These are phyloP conservation scores for Drosophila barbarae DNA, from an alignment of 2,888 invertebrate genomes.

Conservation along the genomic window DNA sequence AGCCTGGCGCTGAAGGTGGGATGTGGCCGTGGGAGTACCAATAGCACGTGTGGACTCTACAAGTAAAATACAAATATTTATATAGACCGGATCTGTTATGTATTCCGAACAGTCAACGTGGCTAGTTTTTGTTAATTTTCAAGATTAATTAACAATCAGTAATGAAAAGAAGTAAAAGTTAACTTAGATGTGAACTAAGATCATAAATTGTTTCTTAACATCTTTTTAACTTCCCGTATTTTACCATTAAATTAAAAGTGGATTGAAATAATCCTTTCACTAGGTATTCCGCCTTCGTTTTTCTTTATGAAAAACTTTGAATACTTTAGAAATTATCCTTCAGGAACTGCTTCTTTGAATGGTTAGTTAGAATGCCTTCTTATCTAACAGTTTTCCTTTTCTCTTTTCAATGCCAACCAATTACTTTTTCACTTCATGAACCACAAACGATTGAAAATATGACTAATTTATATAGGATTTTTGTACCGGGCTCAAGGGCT, in stretches of 20 bases:
- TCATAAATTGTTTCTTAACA: too few species aligned
- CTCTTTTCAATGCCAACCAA: conserved; percentile 7
- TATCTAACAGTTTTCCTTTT: neutral
- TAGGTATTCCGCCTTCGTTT: too few species aligned
- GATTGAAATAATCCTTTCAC: too few species aligned
- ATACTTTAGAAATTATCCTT: neutral
- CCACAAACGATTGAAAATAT: conserved; percentile 25
- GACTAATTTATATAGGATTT: conserved; percentile 25
- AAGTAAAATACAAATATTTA: conserved; percentile 12
- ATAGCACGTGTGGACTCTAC: conserved; percentile 26
- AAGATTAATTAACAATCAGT: neutral
- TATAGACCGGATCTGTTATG: conserved; percentile 12
- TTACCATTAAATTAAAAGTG: too few species aligned
- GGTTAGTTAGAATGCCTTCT: neutral
- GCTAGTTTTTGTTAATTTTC: neutral
- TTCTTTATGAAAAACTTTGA: too few species aligned
- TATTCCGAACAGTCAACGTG: neutral
- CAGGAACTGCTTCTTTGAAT: neutral
- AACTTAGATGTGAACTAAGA: too few species aligned
- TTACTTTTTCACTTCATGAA: neutral
- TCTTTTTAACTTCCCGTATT: too few species aligned
- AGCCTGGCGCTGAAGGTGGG: conserved; percentile 7
- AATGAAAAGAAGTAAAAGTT: neutral
- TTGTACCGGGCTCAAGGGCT: conserved; percentile 19
- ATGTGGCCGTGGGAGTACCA: conserved; percentile 3